A percentile compares a stretch with the other conserved stretches of the same genome.
These are phyloP conservation scores for Chelmon rostratus DNA, from an alignment of 2,797 vertebrate species.

Conservation along the genomic window DNA sequence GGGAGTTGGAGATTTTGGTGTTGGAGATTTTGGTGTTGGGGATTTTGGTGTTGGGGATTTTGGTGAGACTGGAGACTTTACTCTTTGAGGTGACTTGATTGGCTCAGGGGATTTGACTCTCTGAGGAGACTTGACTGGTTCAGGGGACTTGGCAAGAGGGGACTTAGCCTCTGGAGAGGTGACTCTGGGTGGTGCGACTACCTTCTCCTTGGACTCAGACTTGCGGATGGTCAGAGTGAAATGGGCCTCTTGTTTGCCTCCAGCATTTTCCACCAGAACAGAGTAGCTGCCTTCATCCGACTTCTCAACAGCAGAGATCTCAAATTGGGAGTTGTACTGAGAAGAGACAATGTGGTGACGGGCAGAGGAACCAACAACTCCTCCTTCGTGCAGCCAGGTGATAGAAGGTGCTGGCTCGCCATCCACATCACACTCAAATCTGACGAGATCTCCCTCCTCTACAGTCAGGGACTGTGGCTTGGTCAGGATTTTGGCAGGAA, in stretches of 20 bases:
- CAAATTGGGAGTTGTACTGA: slow-evolving; percentile 91
- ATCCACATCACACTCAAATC: slow-evolving; percentile 93
- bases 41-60: slow-evolving; percentile 77
- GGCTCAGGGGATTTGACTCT: slow-evolving; percentile 86
- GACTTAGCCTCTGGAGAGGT: slow-evolving; percentile 92
- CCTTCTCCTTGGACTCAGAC: slow-evolving; percentile 86
- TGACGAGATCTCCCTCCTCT: slow-evolving; percentile 90
- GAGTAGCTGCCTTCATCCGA: slow-evolving; percentile 95
- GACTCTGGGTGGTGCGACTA: slow-evolving; percentile 86
- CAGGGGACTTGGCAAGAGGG: slow-evolving; percentile 84
- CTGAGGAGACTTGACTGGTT: slow-evolving; percentile 88
- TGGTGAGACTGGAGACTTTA: slow-evolving; percentile 79
- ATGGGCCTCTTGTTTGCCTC: slow-evolving; percentile 92
- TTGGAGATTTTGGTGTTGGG: slow-evolving; percentile 61
- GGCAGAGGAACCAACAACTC: slow-evolving; percentile 85
- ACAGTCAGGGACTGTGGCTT: slow-evolving; percentile 94
- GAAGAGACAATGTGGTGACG: slow-evolving; percentile 90
- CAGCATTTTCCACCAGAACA: slow-evolving; percentile 91
- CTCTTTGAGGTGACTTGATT: slow-evolving; percentile 84
- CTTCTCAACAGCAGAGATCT: slow-evolving; percentile 91
- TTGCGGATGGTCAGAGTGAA: slow-evolving; percentile 93
- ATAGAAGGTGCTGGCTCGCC: slow-evolving; percentile 93
- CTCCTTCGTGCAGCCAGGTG: slow-evolving; percentile 89
- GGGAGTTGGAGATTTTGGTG: slow-evolving; percentile 60
- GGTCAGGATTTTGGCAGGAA: slow-evolving; percentile 89